phyloP scores from a whole-genome alignment of 2,113 vertebrate genomes.

The Eclectus roratus region DNA sequence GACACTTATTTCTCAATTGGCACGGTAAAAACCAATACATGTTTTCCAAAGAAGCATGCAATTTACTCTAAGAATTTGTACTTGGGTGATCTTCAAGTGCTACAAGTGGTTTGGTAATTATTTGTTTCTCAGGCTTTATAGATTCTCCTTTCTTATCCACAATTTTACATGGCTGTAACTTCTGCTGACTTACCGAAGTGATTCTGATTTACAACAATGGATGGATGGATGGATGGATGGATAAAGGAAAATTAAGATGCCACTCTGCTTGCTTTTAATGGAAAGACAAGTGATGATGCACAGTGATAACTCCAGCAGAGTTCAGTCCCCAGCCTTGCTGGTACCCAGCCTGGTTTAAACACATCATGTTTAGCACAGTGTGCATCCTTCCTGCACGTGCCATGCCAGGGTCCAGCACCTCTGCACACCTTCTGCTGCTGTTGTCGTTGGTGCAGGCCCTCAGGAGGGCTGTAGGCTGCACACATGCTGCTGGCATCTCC shows the following conservation, averaged over 20 bases:
- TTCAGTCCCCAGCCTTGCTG: neutral
- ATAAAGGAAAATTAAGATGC: neutral
- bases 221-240: neutral
- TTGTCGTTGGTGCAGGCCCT: neutral
- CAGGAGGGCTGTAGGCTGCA: neutral
- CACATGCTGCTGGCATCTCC: neutral
- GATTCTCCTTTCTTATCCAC: neutral
- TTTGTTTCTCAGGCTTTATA: neutral
- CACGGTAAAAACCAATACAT: neutral
- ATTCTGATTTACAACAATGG: neutral
- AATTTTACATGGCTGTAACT: neutral
- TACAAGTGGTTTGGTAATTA: neutral
- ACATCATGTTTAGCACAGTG: rapidly evolving
- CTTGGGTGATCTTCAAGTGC: neutral
- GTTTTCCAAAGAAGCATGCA: neutral
- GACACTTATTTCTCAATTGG: conserved; percentile 27
- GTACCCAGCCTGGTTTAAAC: neutral
- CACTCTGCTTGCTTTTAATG: neutral
- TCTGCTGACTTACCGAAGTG: neutral
- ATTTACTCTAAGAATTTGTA: conserved; percentile 23
- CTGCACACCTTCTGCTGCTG: rapidly evolving
- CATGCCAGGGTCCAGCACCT: rapidly evolving
- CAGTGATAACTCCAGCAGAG: neutral
- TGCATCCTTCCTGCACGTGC: neutral
- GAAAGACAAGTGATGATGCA: neutral